Base-by-base conservation (phyloP, 1,140 invertebrate species). In the Penaeus japonicus region DNA sequence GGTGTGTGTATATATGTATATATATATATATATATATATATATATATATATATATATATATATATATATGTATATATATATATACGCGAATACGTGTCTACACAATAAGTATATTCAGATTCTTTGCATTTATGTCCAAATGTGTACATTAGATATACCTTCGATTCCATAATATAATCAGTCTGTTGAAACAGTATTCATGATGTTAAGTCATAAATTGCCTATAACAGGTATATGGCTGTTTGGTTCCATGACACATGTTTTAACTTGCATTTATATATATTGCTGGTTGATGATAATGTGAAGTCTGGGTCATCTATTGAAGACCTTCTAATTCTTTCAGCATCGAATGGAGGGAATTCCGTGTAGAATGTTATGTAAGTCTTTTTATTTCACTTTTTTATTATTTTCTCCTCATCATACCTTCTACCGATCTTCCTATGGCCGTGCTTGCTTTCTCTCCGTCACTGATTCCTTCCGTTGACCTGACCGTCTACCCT, bases 361-460 rank as follows among this genome's bases (percentile, higher is more conserved):
- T 35, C 22, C 81, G 57, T 83, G 81, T 83, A 47, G 81, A 83
- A 84, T 84, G 83, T 84, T 84, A 54, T 84, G 83, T 84, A 73
- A 75, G 83, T 75, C 70, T 75, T 82, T 83, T 83, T 84, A 83
- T 65, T 83, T 83, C 30, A 83, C 35, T 65, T 55, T 62, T 83
- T 82, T 82, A 24, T 82, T 70, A 47, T 47, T 84, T 70, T 35
- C 53, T 83, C 30, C 55, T 62, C 22, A 73, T 73, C 47, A 84
- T 84, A 73, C 65, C 65, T 84, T 73, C 73, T 84, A 84, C 59
- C 65, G n/a, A 73, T 22, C 54, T 62, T 84, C 62, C 54, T 54
- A 54, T 75, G 24, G 35, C 54, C n/a, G 39, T 75, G 62, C 20
- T 53, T 77, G 35, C 65, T 77, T 75, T 30, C 75, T 55, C 2